A percentile compares a stretch with the other conserved stretches of the same genome.
Evolutionary conservation across 1,140 invertebrate genomes (phyloP).

Genomic region (Ridgeia piscesae): DNA sequence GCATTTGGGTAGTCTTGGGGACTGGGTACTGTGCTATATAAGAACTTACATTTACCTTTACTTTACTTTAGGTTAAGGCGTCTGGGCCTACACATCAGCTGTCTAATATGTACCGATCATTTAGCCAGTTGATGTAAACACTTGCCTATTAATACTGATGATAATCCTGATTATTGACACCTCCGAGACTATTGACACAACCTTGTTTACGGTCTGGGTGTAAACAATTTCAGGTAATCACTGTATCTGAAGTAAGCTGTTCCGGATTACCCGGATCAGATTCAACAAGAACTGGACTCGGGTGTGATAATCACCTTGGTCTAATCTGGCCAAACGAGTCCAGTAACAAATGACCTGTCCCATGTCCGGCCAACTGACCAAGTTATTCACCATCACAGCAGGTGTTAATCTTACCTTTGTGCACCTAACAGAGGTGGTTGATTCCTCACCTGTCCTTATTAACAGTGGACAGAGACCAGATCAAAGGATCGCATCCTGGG

Average conservation of each 20-base stretch:
- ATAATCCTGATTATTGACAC: neutral
- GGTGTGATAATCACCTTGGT: neutral
- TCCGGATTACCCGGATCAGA: neutral
- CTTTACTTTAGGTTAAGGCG: neutral
- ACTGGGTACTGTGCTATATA: too few relatives aligned
- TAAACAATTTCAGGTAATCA: neutral
- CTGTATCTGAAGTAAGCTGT: neutral
- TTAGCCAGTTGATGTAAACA: neutral
- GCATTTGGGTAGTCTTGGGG: too few relatives aligned
- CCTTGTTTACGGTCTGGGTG: neutral
- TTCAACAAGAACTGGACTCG: neutral
- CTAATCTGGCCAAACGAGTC: neutral
- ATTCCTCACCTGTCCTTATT: neutral
- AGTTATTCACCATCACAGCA: neutral
- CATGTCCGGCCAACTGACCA: neutral
- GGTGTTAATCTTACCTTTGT: neutral
- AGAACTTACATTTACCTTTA: neutral
- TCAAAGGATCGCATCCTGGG: neutral
- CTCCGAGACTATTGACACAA: neutral
- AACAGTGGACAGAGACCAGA: neutral
- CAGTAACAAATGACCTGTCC: neutral
- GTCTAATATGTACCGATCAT: neutral
- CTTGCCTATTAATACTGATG: neutral
- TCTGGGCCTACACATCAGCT: neutral
- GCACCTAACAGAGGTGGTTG: neutral